Conservation (phyloP, 2,888 invertebrate genomes). For the Ophion ellenae region DNA sequence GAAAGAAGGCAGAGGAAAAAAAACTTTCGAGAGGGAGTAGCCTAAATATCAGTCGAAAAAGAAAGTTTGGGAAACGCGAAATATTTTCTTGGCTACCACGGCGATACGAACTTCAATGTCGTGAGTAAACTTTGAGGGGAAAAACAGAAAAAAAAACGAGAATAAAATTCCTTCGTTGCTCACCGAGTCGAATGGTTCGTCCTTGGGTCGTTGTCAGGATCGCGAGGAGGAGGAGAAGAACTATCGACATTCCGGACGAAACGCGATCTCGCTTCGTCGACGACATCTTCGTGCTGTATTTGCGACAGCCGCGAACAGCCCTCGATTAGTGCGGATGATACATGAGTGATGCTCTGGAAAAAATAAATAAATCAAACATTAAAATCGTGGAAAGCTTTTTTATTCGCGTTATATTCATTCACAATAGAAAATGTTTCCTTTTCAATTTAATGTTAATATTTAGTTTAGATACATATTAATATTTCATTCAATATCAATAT, state of each 20-base stretch:
- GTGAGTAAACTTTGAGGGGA: background rate
- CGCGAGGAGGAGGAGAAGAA: constrained; percentile 75
- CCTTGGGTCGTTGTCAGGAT: constrained; percentile 71
- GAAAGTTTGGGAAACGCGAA: too few species aligned
- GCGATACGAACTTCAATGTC: background rate
- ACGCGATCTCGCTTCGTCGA: constrained; percentile 71
- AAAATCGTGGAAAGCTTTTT: background rate
- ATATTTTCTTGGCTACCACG: background rate
- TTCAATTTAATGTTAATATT: too few species aligned
- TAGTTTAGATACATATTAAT: too few species aligned
- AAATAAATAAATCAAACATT: constrained; percentile 31
- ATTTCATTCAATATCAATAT: too few species aligned
- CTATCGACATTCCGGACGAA: constrained; percentile 74
- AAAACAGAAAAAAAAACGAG: background rate
- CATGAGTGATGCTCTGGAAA: constrained; percentile 77
- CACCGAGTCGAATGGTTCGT: constrained; percentile 76
- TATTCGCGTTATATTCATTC: too few species aligned
- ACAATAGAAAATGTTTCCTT: too few species aligned
- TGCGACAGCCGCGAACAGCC: constrained; percentile 68
- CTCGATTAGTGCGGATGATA: constrained; percentile 69
- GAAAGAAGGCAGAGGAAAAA: too few species aligned
- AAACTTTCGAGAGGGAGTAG: too few species aligned
- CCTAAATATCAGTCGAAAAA: too few species aligned
- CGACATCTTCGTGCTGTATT: constrained; percentile 75
- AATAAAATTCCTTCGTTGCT: constrained; percentile 61